Evolutionary conservation across 2,113 vertebrate genomes (phyloP).

Genomic region (Triplophysa rosa): DNA sequence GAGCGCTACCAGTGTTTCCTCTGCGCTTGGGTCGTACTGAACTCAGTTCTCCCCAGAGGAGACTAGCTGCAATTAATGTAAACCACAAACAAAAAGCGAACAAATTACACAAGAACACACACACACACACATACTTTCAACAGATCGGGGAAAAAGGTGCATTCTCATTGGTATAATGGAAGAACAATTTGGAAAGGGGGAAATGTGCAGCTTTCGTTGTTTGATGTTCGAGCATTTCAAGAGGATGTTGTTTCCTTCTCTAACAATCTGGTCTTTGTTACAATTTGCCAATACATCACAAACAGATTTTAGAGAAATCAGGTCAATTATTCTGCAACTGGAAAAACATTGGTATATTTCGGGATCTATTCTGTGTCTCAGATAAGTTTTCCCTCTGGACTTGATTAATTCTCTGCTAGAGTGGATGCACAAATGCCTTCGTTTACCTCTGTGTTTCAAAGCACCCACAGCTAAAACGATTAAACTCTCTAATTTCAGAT

Average conservation of each 20-base stretch:
- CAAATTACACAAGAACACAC: conserved; percentile 40
- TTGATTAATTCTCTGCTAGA: conserved; percentile 30
- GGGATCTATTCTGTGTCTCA: conserved; percentile 4
- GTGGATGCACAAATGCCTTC: conserved; percentile 3
- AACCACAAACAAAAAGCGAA: conserved; percentile 51
- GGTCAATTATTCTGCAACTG: conserved; percentile 36
- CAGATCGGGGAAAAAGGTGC: background rate
- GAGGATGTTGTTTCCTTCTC: conserved; percentile 28
- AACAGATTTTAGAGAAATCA: conserved; percentile 29
- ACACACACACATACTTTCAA: conserved; percentile 16
- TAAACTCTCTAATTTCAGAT: conserved; percentile 33
- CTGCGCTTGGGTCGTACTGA: conserved; percentile 43
- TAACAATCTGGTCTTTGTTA: conserved; percentile 40
- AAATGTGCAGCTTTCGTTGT: conserved; percentile 41
- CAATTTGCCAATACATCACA: conserved; percentile 11
- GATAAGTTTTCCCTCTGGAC: conserved; percentile 35
- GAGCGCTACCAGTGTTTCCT: conserved; percentile 54
- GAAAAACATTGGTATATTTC: conserved; percentile 25
- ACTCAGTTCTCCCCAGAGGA: conserved; percentile 46
- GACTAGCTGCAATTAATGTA: conserved; percentile 38
- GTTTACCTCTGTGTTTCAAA: conserved; percentile 6
- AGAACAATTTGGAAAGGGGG: conserved; percentile 44
- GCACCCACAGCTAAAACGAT: conserved; percentile 27
- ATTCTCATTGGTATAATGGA: conserved; percentile 35
- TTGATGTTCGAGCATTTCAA: conserved; percentile 34